Evolutionary conservation across 2,113 vertebrate genomes (phyloP).

Genomic region (Ptilorrhoa leucosticta): DNA sequence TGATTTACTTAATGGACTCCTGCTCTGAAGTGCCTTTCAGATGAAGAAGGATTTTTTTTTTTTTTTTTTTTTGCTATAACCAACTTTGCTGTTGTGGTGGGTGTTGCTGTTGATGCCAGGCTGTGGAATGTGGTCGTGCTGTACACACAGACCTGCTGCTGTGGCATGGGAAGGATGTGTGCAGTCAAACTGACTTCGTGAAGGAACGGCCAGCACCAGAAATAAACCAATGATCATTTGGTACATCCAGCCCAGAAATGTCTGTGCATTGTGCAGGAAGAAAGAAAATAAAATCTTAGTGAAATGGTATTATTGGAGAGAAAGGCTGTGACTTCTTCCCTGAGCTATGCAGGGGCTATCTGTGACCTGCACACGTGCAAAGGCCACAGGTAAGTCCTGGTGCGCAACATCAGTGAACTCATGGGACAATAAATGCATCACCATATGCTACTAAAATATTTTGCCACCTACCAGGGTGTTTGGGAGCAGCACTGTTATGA

Average conservation of each 20-base stretch:
- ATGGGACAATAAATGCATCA: not conserved
- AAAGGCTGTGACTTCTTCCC: not conserved
- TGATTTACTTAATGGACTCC: not conserved
- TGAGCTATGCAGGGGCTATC: not conserved
- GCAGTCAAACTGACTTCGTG: not conserved
- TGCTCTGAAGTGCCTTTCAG: not conserved
- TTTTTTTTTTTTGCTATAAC: not conserved
- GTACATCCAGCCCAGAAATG: not conserved
- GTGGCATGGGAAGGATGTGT: not conserved
- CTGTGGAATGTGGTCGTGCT: not conserved
- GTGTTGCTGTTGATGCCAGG: not conserved
- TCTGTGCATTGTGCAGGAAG: not conserved
- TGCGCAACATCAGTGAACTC: not conserved
- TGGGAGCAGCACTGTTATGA: not conserved
- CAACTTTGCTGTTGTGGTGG: not conserved
- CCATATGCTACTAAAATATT: rapidly evolving
- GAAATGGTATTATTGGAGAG: not conserved
- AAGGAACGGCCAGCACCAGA: not conserved
- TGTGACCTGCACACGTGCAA: not conserved
- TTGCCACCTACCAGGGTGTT: not conserved
- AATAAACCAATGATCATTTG: not conserved
- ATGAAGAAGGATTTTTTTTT: not conserved
- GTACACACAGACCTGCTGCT: not conserved
- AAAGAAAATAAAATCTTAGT: not conserved
- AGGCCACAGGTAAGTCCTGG: not conserved